Percentiles rank a stretch among this genome's conserved stretches.
Conservation (phyloP, 2,888 invertebrate genomes). For the Macrosoma leucophasiata region DNA sequence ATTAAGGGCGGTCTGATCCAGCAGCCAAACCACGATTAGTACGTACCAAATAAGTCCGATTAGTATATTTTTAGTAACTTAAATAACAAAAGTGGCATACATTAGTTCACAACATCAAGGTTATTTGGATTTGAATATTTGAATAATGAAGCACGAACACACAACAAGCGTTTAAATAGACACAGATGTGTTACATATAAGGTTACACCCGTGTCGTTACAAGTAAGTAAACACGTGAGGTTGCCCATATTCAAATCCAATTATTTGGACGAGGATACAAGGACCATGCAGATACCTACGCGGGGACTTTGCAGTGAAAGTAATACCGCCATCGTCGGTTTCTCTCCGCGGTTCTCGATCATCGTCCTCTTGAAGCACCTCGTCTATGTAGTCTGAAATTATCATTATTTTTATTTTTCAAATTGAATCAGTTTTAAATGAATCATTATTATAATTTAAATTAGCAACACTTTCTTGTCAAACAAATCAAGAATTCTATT, state of each 20-base stretch:
- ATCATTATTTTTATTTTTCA: no score
- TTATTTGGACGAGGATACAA: constrained; percentile 38
- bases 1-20: constrained; percentile 26
- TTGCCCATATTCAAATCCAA: constrained; percentile 52
- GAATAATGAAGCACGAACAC: no score
- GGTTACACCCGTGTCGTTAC: neutral
- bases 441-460: no score
- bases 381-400: constrained; percentile 88
- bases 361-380: constrained; percentile 81
- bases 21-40: no score
- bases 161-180: no score
- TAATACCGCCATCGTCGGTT: constrained; percentile 89
- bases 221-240: no score
- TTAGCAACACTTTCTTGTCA: no score
- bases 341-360: constrained; percentile 72
- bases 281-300: constrained; percentile 81
- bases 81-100: constrained; percentile 22
- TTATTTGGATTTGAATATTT: constrained; percentile 25
- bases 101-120: constrained; percentile 25
- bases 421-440: no score
- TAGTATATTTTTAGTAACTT: constrained; percentile 15
- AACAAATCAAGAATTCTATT: no score
- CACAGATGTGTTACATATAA: no score
- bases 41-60: constrained; percentile 22
- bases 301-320: constrained; percentile 91